phyloP scores from a whole-genome alignment of 2,113 vertebrate species.

The Octodon degus region DNA sequence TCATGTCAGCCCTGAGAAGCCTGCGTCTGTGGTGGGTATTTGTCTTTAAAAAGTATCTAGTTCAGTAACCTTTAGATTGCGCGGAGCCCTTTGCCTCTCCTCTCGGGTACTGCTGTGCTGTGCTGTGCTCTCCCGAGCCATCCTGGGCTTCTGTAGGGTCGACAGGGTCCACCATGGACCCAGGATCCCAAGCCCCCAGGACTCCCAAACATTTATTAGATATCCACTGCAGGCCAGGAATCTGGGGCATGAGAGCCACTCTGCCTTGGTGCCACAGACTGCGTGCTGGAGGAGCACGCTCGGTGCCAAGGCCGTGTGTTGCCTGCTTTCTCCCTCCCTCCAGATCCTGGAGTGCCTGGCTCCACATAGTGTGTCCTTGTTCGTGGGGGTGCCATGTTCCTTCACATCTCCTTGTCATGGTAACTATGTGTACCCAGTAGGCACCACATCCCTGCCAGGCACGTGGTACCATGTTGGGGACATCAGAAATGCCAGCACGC shows the following conservation, averaged over 20 bases:
- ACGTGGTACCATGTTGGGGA: rapidly evolving
- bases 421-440: neutral
- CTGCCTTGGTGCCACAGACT: neutral
- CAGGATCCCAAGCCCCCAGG: neutral
- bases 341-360: rapidly evolving
- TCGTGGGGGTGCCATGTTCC: neutral
- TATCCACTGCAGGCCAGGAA: too few species aligned
- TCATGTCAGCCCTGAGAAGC: neutral
- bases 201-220: rapidly evolving
- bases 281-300: rapidly evolving
- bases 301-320: neutral
- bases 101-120: neutral
- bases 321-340: neutral
- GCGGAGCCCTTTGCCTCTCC: neutral
- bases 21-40: neutral
- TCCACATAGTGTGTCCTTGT: too few species aligned
- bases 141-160: neutral
- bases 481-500: neutral
- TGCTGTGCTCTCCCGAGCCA: neutral
- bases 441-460: neutral
- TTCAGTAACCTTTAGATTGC: neutral
- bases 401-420: rapidly evolving
- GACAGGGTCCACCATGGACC: neutral
- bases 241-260: rapidly evolving
- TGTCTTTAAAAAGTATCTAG: neutral